These are phyloP conservation scores for Cantharis rustica DNA, from an alignment of 2,888 invertebrate species.

Conservation along the genomic window DNA sequence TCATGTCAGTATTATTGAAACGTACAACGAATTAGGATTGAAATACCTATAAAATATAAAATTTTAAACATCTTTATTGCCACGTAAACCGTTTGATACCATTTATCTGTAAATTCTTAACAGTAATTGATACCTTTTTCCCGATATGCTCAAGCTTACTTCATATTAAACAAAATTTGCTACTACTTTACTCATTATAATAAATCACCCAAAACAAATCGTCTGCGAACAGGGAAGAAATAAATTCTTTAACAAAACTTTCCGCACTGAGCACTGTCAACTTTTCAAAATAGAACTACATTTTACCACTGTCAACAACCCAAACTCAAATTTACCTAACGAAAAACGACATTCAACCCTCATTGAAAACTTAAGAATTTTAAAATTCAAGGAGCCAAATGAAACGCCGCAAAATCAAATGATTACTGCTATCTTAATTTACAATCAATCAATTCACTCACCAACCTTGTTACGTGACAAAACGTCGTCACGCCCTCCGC, in stretches of 20 bases:
- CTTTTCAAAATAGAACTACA: neutral
- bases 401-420: neutral
- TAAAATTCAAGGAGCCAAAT: neutral
- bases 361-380: neutral
- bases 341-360: neutral
- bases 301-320: neutral
- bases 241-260: neutral
- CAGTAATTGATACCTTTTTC: too few species aligned
- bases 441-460: slow-evolving; percentile 3
- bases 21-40: too few species aligned
- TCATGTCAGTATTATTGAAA: too few species aligned
- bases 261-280: slow-evolving; percentile 3
- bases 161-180: neutral
- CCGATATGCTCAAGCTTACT: too few species aligned
- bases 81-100: too few species aligned
- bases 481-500: too few species aligned
- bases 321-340: neutral
- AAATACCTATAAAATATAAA: too few species aligned
- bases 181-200: too few species aligned
- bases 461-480: too few species aligned
- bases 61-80: too few species aligned
- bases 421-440: neutral
- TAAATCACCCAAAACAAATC: neutral
- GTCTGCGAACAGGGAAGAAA: slow-evolving; percentile 2
- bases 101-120: too few species aligned